These are phyloP conservation scores for Tauraco erythrolophus DNA, from an alignment of 2,113 vertebrate genomes.

Conservation along the genomic window DNA sequence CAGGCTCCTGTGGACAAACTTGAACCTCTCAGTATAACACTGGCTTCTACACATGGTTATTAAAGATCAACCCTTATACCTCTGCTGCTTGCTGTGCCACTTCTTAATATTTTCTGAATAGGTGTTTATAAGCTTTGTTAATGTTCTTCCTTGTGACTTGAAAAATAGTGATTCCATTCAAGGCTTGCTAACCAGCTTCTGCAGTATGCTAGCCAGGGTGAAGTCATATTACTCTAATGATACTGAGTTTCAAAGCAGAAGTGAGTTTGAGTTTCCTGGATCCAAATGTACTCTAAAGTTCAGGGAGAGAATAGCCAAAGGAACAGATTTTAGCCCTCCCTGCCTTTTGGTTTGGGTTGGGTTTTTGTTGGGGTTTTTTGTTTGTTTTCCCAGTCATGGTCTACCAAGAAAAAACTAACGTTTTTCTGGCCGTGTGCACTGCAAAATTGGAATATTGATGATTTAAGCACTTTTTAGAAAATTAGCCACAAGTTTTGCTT, in stretches of 20 bases:
- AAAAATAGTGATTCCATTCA: neutral
- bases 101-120: neutral
- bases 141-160: neutral
- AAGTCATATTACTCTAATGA: neutral
- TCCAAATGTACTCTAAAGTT: neutral
- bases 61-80: neutral
- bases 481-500: neutral
- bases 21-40: neutral
- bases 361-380: too few relatives aligned
- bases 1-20: neutral
- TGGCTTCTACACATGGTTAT: fast-evolving
- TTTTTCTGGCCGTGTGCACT: neutral
- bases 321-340: neutral
- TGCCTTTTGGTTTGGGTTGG: neutral
- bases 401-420: fast-evolving
- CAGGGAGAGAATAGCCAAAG: neutral
- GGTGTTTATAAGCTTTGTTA: neutral
- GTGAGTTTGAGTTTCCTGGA: neutral
- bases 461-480: neutral
- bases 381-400: neutral
- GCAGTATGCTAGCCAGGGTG: neutral
- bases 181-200: neutral
- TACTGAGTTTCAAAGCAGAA: neutral
- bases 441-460: neutral
- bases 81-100: neutral